phyloP scores from a whole-genome alignment of 2,113 vertebrate species.

The Megaleporinus macrocephalus region DNA sequence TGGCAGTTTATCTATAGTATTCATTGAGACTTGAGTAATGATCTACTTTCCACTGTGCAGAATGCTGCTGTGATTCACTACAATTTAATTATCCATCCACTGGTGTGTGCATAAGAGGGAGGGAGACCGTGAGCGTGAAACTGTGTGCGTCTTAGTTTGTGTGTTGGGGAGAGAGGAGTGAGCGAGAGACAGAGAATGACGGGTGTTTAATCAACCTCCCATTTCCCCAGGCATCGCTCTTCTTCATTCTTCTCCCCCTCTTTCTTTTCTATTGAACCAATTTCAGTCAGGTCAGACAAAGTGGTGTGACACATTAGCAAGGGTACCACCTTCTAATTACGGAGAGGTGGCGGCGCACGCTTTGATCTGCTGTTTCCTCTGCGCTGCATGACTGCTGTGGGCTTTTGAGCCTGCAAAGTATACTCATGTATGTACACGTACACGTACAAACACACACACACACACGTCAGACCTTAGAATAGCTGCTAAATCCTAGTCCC shows the following conservation, averaged over 20 bases:
- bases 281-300: slow-evolving; percentile 58
- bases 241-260: slow-evolving; percentile 22
- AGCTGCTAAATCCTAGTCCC: not conserved
- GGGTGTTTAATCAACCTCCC: slow-evolving; percentile 38
- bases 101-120: slow-evolving; percentile 44
- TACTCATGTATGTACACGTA: slow-evolving; percentile 3
- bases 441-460: slow-evolving; percentile 28
- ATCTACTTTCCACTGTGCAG: not conserved
- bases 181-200: slow-evolving; percentile 34
- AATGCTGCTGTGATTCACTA: slow-evolving; percentile 9
- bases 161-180: slow-evolving; percentile 13
- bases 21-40: not conserved
- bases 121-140: slow-evolving; percentile 48
- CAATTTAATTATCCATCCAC: slow-evolving; percentile 11
- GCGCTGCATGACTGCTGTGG: slow-evolving; percentile 62
- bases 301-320: slow-evolving; percentile 66
- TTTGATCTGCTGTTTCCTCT: slow-evolving; percentile 69
- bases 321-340: slow-evolving; percentile 73
- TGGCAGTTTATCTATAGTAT: not conserved
- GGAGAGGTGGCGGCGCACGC: slow-evolving; percentile 50
- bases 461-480: not conserved
- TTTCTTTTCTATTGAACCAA: slow-evolving; percentile 23
- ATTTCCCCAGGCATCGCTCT: slow-evolving; percentile 55
- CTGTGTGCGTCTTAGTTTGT: slow-evolving; percentile 33
- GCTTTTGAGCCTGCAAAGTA: slow-evolving; percentile 38